Evolutionary conservation across 1,140 invertebrate species (phyloP).

Genomic region (Pseudoatta argentina): DNA sequence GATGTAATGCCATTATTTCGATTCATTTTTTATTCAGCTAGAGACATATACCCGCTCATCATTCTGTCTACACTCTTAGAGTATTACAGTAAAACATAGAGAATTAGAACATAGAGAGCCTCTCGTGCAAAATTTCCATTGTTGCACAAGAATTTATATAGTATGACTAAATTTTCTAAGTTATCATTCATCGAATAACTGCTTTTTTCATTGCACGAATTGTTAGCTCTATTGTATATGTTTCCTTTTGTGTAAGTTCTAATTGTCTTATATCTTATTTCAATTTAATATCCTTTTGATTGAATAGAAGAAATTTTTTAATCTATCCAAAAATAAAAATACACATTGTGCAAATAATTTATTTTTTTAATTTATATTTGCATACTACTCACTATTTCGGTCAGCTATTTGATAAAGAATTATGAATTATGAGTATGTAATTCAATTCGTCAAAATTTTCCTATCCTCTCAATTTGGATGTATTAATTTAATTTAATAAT

Average conservation of each 20-base stretch:
- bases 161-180: not conserved
- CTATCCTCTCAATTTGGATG: not conserved
- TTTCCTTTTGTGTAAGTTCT: not conserved
- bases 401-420: too few species aligned
- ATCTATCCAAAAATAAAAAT: not conserved
- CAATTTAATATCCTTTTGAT: not conserved
- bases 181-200: not conserved
- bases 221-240: not conserved
- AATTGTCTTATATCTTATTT: not conserved
- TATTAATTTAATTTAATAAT: slow-evolving; percentile 12
- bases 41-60: not conserved
- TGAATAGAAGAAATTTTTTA: not conserved
- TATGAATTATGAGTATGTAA: too few species aligned
- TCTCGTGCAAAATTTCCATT: not conserved
- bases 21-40: slow-evolving; percentile 39
- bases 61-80: not conserved
- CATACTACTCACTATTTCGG: too few species aligned
- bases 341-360: not conserved
- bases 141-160: not conserved
- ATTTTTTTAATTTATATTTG: not conserved
- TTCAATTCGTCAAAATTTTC: not conserved
- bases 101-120: too few species aligned
- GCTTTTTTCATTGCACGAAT: not conserved
- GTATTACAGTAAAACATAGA: slow-evolving; percentile 5
- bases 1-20: not conserved